Evolutionary conservation across 92 coral and sea anemone genomes (phyloP).

Genomic region (Siderastrea siderea): DNA sequence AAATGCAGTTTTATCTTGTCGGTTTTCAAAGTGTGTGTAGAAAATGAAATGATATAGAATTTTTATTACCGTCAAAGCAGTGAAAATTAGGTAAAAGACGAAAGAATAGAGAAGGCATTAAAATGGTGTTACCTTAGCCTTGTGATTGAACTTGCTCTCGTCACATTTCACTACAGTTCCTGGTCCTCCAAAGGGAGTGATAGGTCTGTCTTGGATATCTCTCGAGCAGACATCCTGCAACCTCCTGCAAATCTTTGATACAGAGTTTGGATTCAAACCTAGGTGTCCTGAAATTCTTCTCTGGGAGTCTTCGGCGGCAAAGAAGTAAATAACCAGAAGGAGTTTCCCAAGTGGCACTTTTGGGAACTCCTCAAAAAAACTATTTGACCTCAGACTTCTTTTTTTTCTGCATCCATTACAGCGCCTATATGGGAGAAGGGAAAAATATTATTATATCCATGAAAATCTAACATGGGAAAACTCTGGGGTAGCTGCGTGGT

Average conservation of each 20-base stretch:
- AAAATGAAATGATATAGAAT: too few relatives aligned
- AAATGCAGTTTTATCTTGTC: too few relatives aligned
- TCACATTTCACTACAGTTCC: not conserved
- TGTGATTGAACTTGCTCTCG: not conserved
- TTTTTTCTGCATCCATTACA: slow-evolving; percentile 38
- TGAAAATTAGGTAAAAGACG: too few relatives aligned
- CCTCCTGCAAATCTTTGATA: slow-evolving; percentile 13
- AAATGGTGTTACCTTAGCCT: not conserved
- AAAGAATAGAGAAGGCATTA: not conserved
- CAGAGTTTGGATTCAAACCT: slow-evolving; percentile 8
- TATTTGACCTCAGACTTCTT: slow-evolving; percentile 46
- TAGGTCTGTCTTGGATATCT: not conserved
- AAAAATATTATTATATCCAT: too few relatives aligned
- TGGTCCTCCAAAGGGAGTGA: slow-evolving; percentile 2
- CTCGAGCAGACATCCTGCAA: slow-evolving; percentile 42
- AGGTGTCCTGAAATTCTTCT: not conserved
- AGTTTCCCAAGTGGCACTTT: slow-evolving; percentile 6
- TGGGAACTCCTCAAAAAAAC: slow-evolving; percentile 54
- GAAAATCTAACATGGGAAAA: too few relatives aligned
- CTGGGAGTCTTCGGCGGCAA: slow-evolving; percentile 31
- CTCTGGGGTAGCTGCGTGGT: too few relatives aligned
- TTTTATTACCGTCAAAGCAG: too few relatives aligned
- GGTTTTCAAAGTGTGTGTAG: too few relatives aligned
- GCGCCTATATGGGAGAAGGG: slow-evolving; percentile 13
- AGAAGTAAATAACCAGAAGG: slow-evolving; percentile 26